Conservation (phyloP, 2,888 invertebrate species). For the Parnassius mnemosyne region DNA sequence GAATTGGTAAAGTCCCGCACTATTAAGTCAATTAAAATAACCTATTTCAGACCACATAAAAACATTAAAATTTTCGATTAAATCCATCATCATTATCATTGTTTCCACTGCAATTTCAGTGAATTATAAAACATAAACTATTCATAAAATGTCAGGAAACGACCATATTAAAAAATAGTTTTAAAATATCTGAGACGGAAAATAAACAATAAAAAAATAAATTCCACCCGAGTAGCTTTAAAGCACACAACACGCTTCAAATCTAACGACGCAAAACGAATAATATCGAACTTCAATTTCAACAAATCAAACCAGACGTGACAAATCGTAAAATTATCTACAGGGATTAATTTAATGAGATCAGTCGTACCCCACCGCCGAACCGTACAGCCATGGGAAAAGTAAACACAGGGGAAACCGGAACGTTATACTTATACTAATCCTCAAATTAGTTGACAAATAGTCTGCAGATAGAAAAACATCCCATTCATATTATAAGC, state of each 20-base stretch:
- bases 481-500: slow-evolving; percentile 17
- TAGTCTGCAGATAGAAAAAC: slow-evolving; percentile 38
- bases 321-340: slow-evolving; percentile 67
- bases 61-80: no score
- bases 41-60: background rate
- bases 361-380: slow-evolving; percentile 52
- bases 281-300: slow-evolving; percentile 36
- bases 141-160: no score
- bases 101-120: no score
- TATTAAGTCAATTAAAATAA: slow-evolving; percentile 28
- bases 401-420: slow-evolving; percentile 62
- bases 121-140: no score
- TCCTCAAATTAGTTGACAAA: slow-evolving; percentile 69
- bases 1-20: slow-evolving; percentile 29
- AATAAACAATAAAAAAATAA: background rate
- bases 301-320: slow-evolving; percentile 58
- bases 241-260: background rate
- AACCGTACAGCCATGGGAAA: slow-evolving; percentile 66
- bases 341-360: slow-evolving; percentile 72
- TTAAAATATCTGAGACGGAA: no score
- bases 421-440: slow-evolving; percentile 55
- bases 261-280: background rate
- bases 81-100: no score
- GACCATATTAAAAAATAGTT: no score
- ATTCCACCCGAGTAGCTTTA: background rate